Conservation (phyloP, 2,113 vertebrate species). For the Cnemophilus loriae region DNA sequence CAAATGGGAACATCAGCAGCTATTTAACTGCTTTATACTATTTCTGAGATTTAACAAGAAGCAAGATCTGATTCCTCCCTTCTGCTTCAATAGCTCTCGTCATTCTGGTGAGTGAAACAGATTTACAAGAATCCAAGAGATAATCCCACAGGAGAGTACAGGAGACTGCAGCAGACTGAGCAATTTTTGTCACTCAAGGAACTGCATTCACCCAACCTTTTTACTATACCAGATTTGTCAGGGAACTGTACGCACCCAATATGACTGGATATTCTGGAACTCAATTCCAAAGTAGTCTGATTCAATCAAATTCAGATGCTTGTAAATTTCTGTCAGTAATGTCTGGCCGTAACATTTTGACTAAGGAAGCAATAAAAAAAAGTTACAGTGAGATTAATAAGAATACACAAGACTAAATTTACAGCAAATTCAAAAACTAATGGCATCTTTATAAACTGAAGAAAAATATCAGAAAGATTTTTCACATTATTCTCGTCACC, state of each 20-base stretch:
- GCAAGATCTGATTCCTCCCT: background rate
- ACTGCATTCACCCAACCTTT: background rate
- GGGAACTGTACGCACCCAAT: slow-evolving; percentile 82
- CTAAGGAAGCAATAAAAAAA: slow-evolving; percentile 61
- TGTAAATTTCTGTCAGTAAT: slow-evolving; percentile 82
- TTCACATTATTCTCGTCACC: background rate
- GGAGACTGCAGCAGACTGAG: background rate
- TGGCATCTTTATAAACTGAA: background rate
- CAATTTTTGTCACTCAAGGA: background rate
- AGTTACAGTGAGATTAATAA: background rate
- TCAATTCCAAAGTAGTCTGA: slow-evolving; percentile 96
- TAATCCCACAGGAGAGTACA: background rate
- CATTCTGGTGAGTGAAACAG: background rate
- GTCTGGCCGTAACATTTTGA: slow-evolving; percentile 79
- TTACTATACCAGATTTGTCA: rapidly evolving
- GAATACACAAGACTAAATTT: background rate
- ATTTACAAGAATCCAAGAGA: background rate
- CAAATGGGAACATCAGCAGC: background rate
- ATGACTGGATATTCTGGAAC: slow-evolving; percentile 86
- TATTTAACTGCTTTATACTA: background rate
- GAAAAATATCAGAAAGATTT: background rate
- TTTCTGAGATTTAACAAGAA: background rate
- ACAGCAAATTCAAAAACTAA: background rate
- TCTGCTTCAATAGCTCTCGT: background rate
- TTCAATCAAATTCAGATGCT: slow-evolving; percentile 87